These are phyloP conservation scores for Pyrochroa serraticornis DNA, from an alignment of 2,888 invertebrate genomes.

Conservation along the genomic window DNA sequence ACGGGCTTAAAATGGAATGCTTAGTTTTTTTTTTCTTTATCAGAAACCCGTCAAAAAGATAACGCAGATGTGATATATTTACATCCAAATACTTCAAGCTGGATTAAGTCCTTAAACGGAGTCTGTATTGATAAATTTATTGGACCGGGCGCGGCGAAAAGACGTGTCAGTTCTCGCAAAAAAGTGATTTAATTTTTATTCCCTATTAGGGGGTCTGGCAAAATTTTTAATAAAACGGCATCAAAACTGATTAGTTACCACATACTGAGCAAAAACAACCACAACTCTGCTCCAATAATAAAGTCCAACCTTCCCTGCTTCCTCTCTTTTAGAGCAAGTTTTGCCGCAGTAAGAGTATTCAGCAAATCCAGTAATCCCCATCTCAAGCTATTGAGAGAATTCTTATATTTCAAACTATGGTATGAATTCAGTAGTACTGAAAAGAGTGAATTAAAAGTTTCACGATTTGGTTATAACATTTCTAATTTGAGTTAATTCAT, in stretches of 20 bases:
- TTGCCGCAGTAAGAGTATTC: too few species aligned
- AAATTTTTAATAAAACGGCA: conserved; percentile 16
- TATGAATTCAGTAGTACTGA: too few species aligned
- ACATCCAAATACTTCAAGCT: conserved; percentile 1
- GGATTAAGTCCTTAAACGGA: conserved; percentile 12
- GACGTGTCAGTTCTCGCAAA: conserved; percentile 4
- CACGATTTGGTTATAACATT: too few species aligned
- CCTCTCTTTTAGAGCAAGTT: too few species aligned
- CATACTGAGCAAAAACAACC: conserved; percentile 11
- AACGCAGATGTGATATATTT: conserved; percentile 6
- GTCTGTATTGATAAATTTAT: conserved; percentile 1
- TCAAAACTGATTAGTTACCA: conserved; percentile 12
- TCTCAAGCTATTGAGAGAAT: too few species aligned
- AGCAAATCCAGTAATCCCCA: too few species aligned
- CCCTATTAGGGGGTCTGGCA: not conserved
- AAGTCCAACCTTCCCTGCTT: conserved; percentile 8
- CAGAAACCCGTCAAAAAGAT: conserved; percentile 7
- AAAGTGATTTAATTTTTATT: conserved; percentile 13
- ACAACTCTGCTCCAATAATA: conserved; percentile 22
- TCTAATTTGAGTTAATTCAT: too few species aligned
- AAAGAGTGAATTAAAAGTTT: too few species aligned
- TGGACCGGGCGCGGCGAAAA: not conserved
- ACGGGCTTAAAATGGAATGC: not conserved
- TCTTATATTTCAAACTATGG: too few species aligned
- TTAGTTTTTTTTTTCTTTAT: conserved; percentile 6